Conservation (phyloP, 2,797 vertebrate species). For the Cyprinodon diabolis region DNA sequence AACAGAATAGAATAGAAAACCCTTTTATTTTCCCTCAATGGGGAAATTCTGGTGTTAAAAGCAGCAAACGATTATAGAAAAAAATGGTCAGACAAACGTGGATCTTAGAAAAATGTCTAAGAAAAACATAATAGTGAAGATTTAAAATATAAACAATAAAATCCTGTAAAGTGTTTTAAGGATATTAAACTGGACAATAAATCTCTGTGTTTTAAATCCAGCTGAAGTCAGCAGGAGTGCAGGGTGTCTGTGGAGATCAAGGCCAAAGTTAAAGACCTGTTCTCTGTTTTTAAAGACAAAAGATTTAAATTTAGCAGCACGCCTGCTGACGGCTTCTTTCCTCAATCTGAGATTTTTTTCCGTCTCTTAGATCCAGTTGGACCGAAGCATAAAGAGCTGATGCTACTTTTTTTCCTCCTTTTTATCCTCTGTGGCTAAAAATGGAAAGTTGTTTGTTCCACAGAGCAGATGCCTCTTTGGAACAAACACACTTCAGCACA, state of each 20-base stretch:
- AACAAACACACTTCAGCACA: slow-evolving; percentile 35
- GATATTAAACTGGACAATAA: no score
- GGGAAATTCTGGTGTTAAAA: no score
- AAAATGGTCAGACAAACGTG: no score
- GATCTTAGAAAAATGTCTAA: no score
- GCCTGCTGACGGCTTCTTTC: slow-evolving; percentile 34
- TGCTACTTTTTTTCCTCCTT: slow-evolving; percentile 34
- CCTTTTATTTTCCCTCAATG: no score
- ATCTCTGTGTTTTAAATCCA: no score
- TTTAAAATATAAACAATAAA: no score
- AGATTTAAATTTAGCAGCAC: slow-evolving; percentile 35
- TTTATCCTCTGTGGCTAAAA: slow-evolving; percentile 55
- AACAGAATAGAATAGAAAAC: no score
- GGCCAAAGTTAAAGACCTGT: background rate
- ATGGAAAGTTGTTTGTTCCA: slow-evolving; percentile 65
- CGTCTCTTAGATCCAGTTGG: slow-evolving; percentile 25
- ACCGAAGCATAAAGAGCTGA: slow-evolving; percentile 11
- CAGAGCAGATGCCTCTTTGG: slow-evolving; percentile 60
- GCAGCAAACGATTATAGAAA: no score
- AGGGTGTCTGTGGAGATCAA: background rate
- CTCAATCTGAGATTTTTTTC: background rate
- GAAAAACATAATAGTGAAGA: no score
- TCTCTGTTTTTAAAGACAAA: slow-evolving; percentile 23
- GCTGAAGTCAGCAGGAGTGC: no score
- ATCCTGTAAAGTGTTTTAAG: no score